Conservation (phyloP, 2,113 vertebrate genomes). For the Sciurus niger region DNA sequence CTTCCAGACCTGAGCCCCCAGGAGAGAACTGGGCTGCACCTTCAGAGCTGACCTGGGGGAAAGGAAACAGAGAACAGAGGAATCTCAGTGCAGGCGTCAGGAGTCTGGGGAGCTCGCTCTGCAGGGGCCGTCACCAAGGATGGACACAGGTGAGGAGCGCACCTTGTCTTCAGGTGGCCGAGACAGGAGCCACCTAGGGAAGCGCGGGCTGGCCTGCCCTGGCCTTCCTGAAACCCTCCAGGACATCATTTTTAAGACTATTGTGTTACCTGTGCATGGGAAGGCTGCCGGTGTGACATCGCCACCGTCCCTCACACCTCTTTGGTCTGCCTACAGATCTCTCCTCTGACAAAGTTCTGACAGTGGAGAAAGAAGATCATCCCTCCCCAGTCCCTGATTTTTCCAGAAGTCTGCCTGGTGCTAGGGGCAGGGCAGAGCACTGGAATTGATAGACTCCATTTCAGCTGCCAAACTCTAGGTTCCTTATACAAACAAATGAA, state of each 20-base stretch:
- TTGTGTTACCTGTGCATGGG: not conserved
- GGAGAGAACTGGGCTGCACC: not conserved
- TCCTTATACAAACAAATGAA: not conserved
- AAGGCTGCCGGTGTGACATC: not conserved
- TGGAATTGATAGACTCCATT: not conserved
- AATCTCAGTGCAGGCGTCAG: not conserved
- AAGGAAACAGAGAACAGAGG: too few relatives aligned
- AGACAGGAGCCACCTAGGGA: not conserved
- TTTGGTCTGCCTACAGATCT: not conserved
- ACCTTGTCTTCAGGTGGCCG: not conserved
- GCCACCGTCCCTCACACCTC: not conserved
- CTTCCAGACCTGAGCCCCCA: not conserved
- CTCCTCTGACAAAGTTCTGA: not conserved
- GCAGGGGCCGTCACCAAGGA: not conserved
- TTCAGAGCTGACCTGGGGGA: not conserved
- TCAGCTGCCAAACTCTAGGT: not conserved
- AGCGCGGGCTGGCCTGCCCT: not conserved
- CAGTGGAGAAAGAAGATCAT: not conserved
- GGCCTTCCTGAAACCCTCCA: not conserved
- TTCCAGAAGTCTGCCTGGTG: not conserved
- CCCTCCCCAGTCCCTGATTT: not conserved
- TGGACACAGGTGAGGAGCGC: rapidly evolving
- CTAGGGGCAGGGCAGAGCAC: rapidly evolving
- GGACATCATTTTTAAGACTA: not conserved
- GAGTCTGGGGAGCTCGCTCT: not conserved